A percentile compares a stretch with the other conserved stretches of the same genome.
These are phyloP conservation scores for Apodemia duryi DNA, from an alignment of 2,888 invertebrate genomes.

Conservation along the genomic window DNA sequence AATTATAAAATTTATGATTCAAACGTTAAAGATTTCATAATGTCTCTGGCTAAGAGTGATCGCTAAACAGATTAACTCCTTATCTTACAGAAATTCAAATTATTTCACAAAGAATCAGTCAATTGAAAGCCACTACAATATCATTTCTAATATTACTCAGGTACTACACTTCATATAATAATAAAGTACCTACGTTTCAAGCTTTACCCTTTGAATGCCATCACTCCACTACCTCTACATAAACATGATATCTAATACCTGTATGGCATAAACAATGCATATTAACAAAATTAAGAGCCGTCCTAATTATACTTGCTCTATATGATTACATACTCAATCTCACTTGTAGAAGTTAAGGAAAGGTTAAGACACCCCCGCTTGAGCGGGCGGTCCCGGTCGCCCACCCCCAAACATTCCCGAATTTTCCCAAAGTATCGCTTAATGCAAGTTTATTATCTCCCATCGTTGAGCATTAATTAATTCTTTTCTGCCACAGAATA, in stretches of 20 bases:
- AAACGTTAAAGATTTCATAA: no score
- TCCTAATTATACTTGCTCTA: conserved; percentile 73
- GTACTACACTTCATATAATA: no score
- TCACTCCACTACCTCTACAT: background rate
- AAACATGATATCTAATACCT: background rate
- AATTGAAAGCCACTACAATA: no score
- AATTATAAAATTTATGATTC: no score
- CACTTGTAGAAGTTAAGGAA: conserved; percentile 72
- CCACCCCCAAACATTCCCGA: conserved; percentile 54
- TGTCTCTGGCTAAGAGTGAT: no score
- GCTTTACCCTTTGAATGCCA: background rate
- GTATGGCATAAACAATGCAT: conserved; percentile 62
- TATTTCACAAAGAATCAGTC: no score
- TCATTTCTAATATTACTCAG: no score
- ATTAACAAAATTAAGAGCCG: conserved; percentile 58
- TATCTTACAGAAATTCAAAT: no score
- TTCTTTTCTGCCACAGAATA: conserved; percentile 42
- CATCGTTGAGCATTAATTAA: conserved; percentile 65
- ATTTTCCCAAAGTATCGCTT: conserved; percentile 73
- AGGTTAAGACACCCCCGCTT: conserved; percentile 56
- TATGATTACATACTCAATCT: conserved; percentile 73
- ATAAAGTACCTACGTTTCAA: no score
- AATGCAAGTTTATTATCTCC: conserved; percentile 74
- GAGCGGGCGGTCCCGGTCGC: conserved; percentile 29
- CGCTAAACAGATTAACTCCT: no score